A percentile compares a stretch with the other conserved stretches of the same genome.
Evolutionary conservation across 2,113 vertebrate genomes (phyloP).

Genomic region (Lanius ludovicianus): DNA sequence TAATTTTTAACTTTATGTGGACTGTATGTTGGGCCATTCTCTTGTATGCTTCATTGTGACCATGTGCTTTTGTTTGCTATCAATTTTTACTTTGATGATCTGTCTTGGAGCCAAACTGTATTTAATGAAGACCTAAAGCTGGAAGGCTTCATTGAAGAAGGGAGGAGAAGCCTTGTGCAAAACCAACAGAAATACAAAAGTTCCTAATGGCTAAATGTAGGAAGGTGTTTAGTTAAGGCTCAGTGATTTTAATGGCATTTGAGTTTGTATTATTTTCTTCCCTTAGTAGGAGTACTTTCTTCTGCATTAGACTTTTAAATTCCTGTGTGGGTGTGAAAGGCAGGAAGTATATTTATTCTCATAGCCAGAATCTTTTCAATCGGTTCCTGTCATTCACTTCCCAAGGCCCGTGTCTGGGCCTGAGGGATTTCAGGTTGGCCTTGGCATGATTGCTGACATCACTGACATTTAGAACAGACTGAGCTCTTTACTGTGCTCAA

Average conservation of each 20-base stretch:
- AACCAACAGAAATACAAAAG: background rate
- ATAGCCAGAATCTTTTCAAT: background rate
- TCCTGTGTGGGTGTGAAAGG: background rate
- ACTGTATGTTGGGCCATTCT: background rate
- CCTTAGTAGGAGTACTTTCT: background rate
- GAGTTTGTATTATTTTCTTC: background rate
- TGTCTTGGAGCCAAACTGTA: background rate
- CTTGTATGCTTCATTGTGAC: background rate
- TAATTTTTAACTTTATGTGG: background rate
- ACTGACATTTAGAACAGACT: background rate
- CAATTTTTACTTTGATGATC: background rate
- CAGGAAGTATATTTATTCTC: background rate
- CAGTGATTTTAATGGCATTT: background rate
- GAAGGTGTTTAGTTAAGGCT: background rate
- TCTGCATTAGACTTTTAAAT: background rate
- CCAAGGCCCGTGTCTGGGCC: background rate
- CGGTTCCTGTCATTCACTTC: background rate
- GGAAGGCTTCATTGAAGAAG: background rate
- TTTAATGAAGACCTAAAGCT: background rate
- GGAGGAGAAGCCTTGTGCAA: background rate
- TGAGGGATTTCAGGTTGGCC: background rate
- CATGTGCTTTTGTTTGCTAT: background rate
- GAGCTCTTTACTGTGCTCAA: background rate
- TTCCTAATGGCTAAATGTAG: background rate
- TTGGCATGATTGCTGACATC: background rate